phyloP scores from a whole-genome alignment of 2,113 vertebrate species.

The Cochlearius cochlearius region DNA sequence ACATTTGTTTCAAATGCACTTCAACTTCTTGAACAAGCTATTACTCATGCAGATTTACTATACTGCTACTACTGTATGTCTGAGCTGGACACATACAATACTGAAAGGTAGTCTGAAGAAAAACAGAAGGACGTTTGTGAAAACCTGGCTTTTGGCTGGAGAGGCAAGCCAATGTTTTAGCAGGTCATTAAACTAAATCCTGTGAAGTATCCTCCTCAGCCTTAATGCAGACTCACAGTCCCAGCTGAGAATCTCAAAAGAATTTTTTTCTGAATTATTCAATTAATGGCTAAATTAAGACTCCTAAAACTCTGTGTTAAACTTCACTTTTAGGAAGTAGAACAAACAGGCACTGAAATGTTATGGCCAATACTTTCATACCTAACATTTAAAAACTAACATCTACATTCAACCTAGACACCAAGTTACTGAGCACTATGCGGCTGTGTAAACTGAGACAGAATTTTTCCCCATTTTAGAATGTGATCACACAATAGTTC shows the following conservation, averaged over 20 bases:
- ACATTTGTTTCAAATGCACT: neutral
- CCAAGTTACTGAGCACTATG: rapidly evolving
- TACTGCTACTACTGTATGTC: neutral
- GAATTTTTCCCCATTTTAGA: neutral
- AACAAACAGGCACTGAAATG: neutral
- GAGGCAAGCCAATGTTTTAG: neutral
- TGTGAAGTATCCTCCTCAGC: neutral
- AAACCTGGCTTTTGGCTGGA: neutral
- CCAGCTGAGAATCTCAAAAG: neutral
- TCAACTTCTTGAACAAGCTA: neutral
- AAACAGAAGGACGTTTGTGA: neutral
- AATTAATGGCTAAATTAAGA: neutral
- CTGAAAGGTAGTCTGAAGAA: neutral
- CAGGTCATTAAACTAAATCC: neutral
- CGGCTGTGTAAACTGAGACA: neutral
- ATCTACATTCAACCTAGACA: neutral
- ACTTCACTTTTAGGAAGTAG: neutral
- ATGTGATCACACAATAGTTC: neutral
- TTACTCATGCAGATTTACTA: neutral
- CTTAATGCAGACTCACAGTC: neutral
- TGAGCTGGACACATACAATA: neutral
- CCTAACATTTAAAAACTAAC: neutral
- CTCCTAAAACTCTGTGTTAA: neutral
- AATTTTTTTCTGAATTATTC: neutral
- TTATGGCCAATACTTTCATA: neutral